Base-by-base conservation (phyloP, 30 jellyfish, hydroid and myxozoan genomes). In the Phacellophora camtschatica region DNA sequence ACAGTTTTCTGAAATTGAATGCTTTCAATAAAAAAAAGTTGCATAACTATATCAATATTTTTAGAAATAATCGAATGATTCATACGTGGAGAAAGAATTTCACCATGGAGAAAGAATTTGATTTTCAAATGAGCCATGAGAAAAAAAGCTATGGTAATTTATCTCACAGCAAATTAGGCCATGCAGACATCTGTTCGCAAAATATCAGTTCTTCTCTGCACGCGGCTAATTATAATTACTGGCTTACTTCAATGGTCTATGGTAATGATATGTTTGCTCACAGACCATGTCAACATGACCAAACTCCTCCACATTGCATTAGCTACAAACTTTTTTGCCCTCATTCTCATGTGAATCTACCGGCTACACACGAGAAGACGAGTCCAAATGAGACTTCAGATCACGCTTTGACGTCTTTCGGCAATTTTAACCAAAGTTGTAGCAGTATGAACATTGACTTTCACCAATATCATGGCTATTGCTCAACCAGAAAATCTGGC, bases 91-190 rank as follows among this genome's bases (percentile, higher is more conserved):
- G n/a, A n/a, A n/a, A n/a, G n/a, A n/a, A n/a, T n/a, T n/a, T n/a
- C n/a, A n/a, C n/a, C n/a, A n/a, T n/a, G n/a, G 49, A 10, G n/a
- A 20, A 74, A 53, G 86, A 73, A 32, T 31, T 73, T 45, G 86
- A 50, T 74, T 73, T 74, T 35, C 86, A 73, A 73, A 34, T 73
- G 86, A 73, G 61, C 86, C n/a, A n/a, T n/a, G n/a, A n/a, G n/a
- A n/a, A n/a, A n/a, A n/a, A n/a, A n/a, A n/a, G n/a, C n/a, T 50
- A 54, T 23, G 20, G 30, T 53, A 74, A 73, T 74, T 74, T 73
- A 74, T 43, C 56, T 48, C 65, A 45, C 42, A 36, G 53, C 12
- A 74, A 50, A 63, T 25, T 61, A 23, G 53, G 56, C 29, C 86
- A 73, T 48, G 24, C 74, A 3, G 74, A 73, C 71, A 73, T 73